Base-by-base conservation (phyloP, 2,888 invertebrate species). In the Furcula furcula region DNA sequence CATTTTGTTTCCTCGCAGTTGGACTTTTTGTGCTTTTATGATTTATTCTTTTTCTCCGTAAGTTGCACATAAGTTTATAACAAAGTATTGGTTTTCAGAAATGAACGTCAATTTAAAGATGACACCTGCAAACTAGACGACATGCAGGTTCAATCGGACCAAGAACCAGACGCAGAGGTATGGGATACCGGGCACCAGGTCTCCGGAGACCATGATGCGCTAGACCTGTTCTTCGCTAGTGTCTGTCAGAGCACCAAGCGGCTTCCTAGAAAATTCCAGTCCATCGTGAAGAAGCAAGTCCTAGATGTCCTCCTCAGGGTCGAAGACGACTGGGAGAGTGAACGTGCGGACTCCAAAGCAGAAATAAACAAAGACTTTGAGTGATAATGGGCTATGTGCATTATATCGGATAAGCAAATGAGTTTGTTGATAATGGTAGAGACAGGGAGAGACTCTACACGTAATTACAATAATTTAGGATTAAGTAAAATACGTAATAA, bases 221-320 rank as follows among this genome's bases (percentile, higher is more conserved):
- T 88, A 14, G 87, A 87, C 20, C 57, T 88, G 52, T 88, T 86
- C 70, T 88, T 88, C 46, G 86, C 87, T 7, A 84, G 84, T 54
- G 80, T 87, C 31, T 87, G 87, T 52, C 82, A 82, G 49, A 83
- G 84, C 57, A 68, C 78, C 19, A 75, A 73, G 49, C 62, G 85
- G 1, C 61, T 88, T 16, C 80, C 86, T 2, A 50, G 60, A 20
- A 65, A 56, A 22, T 54, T 62, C 31, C 85, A 82, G 56, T 65
- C 67, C 40, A 52, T 55, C 15, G 52, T 87, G 11, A 86, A 87
- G 51, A 61, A 74, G 16, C 76, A 76, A 23, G 78, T 85, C 0
- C 61, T 87, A 26, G 85, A 87, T 14, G 66, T 62, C 1, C 66
- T 87, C n/a, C 60, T 86, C 31, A 56, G 69, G 34, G 66, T 70